Conservation (phyloP, 2,113 vertebrate genomes). For the Motacilla tschutschensis region DNA sequence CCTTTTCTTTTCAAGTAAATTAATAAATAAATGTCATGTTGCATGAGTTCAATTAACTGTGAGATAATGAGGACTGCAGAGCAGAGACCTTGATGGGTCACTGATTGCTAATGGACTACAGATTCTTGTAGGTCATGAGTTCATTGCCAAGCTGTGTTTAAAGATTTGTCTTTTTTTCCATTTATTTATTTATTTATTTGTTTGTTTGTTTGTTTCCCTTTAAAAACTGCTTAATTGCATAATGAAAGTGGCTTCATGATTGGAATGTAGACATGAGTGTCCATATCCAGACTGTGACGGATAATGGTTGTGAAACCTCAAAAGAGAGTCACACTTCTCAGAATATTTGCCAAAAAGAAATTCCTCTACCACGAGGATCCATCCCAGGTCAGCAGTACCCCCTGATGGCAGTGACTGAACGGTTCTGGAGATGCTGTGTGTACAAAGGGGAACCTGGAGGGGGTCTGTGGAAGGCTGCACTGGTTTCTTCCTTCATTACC, state of each 20-base stretch:
- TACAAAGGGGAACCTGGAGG: not conserved
- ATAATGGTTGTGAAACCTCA: not conserved
- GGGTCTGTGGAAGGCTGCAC: not conserved
- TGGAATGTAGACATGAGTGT: not conserved
- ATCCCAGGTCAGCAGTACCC: not conserved
- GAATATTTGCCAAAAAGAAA: not conserved
- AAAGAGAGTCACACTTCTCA: not conserved
- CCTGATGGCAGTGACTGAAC: not conserved
- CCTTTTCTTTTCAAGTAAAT: not conserved
- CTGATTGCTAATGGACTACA: constrained; percentile 35
- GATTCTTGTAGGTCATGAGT: constrained; percentile 28
- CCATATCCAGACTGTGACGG: not conserved
- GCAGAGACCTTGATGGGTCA: constrained; percentile 25
- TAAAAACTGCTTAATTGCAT: not conserved
- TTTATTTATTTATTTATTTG: not conserved
- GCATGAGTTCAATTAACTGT: constrained; percentile 25
- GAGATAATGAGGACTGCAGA: constrained; percentile 35
- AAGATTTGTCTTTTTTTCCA: not conserved
- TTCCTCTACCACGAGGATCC: not conserved
- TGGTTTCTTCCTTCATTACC: not conserved
- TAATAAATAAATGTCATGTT: constrained; percentile 34
- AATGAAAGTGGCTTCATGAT: not conserved
- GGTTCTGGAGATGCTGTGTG: not conserved
- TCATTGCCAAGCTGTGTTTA: constrained; percentile 17
- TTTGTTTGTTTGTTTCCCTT: not conserved